Evolutionary conservation across 2,797 vertebrate species (phyloP), one percentile per base, ranked within the genome.

Genomic region (Onychomys arenicola): DNA sequence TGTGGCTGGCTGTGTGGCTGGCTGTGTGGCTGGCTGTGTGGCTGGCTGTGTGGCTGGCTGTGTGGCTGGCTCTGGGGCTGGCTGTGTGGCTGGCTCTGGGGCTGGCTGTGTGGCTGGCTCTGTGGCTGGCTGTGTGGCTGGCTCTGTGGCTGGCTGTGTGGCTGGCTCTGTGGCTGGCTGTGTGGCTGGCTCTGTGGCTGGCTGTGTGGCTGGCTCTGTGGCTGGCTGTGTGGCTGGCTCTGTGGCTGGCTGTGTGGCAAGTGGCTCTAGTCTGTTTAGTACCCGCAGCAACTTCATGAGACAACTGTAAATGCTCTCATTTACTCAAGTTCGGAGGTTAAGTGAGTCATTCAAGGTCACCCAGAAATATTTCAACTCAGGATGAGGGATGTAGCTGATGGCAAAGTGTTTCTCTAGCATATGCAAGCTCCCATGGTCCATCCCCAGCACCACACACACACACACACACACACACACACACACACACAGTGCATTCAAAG

Each of bases 271-370:
- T 17, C 25, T 63, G 12, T 52, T 81, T 40, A 43, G 37, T 57
- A 29, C 23, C 69, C 29, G 65, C 61, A 37, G 55, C 52, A 77
- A 46, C 11, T 29, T 73, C 32, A 71, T 9, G 29, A 84, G 69
- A 77, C 55, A 55, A 80, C 63, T 61, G 32, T 73, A 34, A 82
- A 78, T 49, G 43, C n/a, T 91, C 81, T 49, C 4, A 67, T 93
- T 95, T 77, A 65, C 27, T 25, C 43, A 84, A 46, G 61, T 46
- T 90, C 69, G 52, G 17, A 92, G 17, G 52, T 52, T 71, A 67
- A 65, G 46, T 71, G 73, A 84, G 69, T 89, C 65, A 80, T 69
- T 94, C 80, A 69, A 80, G 63, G 73, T 81, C 93, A 87, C 40
- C 32, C 3, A 75, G 84, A 80, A 92, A 84, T 57, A 80, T 12